Conservation (phyloP, 2,113 vertebrate genomes). For the Seriola quinqueradiata region DNA sequence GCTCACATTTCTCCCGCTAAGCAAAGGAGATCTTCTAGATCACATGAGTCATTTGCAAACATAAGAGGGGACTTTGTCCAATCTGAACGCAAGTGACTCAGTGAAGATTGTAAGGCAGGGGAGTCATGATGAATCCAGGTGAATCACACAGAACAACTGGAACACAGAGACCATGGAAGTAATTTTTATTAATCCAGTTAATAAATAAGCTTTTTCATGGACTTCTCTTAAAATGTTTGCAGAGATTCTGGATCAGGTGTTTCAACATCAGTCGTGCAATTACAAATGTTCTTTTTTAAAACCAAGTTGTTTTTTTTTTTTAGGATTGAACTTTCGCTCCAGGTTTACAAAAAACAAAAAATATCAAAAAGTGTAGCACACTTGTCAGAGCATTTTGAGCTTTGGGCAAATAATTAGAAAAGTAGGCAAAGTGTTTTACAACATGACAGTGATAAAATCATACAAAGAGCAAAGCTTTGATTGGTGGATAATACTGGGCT, state of each 20-base stretch:
- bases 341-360: slow-evolving; percentile 55
- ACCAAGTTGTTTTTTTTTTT: slow-evolving; percentile 40
- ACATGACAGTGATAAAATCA: slow-evolving; percentile 29
- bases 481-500: slow-evolving; percentile 23
- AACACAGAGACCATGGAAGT: slow-evolving; percentile 49
- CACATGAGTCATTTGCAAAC: slow-evolving; percentile 72
- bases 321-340: slow-evolving; percentile 26
- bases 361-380: slow-evolving; percentile 40
- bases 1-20: slow-evolving; percentile 19
- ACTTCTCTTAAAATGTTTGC: slow-evolving; percentile 60
- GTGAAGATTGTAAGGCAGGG: slow-evolving; percentile 8
- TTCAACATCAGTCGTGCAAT: slow-evolving; percentile 32
- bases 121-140: slow-evolving; percentile 18
- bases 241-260: slow-evolving; percentile 35
- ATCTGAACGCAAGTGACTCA: slow-evolving; percentile 46
- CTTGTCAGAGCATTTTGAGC: slow-evolving; percentile 40
- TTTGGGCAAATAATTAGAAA: slow-evolving; percentile 60
- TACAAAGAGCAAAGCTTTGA: slow-evolving; percentile 33
- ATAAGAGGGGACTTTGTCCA: slow-evolving; percentile 80
- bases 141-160: slow-evolving; percentile 45
- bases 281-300: slow-evolving; percentile 32
- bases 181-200: slow-evolving; percentile 78
- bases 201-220: slow-evolving; percentile 73
- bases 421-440: slow-evolving; percentile 44
- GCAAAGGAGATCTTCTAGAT: slow-evolving; percentile 20